Base-by-base conservation (phyloP, 1,140 invertebrate genomes). In the Leguminivora glycinivorella region DNA sequence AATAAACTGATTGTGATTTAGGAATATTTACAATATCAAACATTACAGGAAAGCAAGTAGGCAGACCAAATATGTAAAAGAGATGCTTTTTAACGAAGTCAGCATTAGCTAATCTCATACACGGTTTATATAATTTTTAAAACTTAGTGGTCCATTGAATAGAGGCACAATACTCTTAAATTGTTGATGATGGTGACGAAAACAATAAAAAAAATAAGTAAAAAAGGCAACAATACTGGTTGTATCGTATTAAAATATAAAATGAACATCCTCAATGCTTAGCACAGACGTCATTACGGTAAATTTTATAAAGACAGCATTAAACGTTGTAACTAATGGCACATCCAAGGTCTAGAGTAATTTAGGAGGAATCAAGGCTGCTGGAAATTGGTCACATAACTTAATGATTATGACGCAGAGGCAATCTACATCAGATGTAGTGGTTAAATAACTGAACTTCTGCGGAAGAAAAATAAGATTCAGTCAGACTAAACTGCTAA, bases 361-460 rank as follows among this genome's bases (percentile, higher is more conserved):
- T 63, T 63, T 63, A 14, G 10, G 25, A 14, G 1, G n/a, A 17
- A 63, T 29, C 29, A 63, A 63, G 58, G 58, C n/a, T 4, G 58
- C 2, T 29, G 25, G 2, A 63, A 63, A 63, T 63, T 63, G 58
- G n/a, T 63, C 47, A 31, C 26, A 34, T 19, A 60, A n/a, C 6
- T 29, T 63, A 34, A 63, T 63, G 29, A 63, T 63, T 29, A 63
- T 63, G 26, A 29, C n/a, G 25, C 29, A 60, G n/a, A 52, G 17
- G 22, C 47, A 52, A 52, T 52, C 17, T 0, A 19, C 19, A 52
- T 52, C 10, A 52, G 19, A 52, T 52, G 7, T 52, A 52, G 14
- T 12, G 34, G 34, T 38, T 38, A 38, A 38, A 29, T 4, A 38
- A 38, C 34, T 56, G 22, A 10, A 56, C 2, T 56, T 19, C 4